Percentiles rank a stretch among this genome's conserved stretches.
Evolutionary conservation across 2,888 invertebrate species (phyloP).

Genomic region (Lagria hirta): DNA sequence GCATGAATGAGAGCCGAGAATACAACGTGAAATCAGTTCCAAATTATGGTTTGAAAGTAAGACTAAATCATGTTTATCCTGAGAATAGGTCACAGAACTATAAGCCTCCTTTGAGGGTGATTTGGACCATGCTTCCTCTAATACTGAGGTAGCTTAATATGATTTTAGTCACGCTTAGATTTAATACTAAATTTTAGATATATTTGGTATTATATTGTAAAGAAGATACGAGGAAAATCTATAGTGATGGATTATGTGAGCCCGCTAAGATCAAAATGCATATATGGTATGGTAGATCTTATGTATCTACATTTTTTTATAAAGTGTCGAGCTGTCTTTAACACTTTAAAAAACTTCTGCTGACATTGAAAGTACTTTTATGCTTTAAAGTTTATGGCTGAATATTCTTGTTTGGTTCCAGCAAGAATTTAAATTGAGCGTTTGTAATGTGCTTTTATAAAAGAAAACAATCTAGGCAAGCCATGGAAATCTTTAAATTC

Average conservation of each 20-base stretch:
- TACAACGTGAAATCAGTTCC: conserved; percentile 52
- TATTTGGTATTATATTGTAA: conserved; percentile 67
- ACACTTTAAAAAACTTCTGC: too few species aligned
- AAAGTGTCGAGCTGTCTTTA: too few species aligned
- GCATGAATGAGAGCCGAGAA: too few species aligned
- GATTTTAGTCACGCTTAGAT: not conserved
- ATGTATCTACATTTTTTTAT: too few species aligned
- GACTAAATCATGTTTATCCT: conserved; percentile 73
- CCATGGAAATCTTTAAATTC: too few species aligned
- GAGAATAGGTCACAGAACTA: conserved; percentile 70
- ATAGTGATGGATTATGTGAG: conserved; percentile 81
- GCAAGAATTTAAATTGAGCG: too few species aligned
- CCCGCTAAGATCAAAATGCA: conserved; percentile 72
- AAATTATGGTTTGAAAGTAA: conserved; percentile 71
- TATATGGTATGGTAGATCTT: conserved; percentile 71
- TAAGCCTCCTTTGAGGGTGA: conserved; percentile 67
- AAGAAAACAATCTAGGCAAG: too few species aligned
- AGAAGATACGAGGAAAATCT: conserved; percentile 63
- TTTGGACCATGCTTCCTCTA: conserved; percentile 70
- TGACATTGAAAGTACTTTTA: too few species aligned
- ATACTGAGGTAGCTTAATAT: conserved; percentile 63
- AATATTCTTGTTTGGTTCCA: too few species aligned
- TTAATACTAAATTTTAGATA: conserved; percentile 63
- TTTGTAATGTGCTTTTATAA: too few species aligned
- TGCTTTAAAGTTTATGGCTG: too few species aligned